phyloP scores from a whole-genome alignment of 2,797 vertebrate species.

The Melanotaenia boesemani region DNA sequence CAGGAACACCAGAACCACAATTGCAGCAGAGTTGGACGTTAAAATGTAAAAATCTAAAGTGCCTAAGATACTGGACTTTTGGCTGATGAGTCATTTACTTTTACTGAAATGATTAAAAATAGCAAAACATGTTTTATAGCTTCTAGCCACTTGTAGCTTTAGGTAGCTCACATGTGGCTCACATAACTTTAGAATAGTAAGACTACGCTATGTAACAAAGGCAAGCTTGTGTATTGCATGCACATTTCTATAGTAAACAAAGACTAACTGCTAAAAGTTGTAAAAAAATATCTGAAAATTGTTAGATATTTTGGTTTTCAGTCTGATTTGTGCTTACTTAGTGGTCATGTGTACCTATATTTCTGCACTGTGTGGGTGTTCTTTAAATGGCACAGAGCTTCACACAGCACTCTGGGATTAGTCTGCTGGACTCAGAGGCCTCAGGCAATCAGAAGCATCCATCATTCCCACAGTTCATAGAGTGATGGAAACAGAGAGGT shows the following conservation, averaged over 20 bases:
- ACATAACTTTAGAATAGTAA: background rate
- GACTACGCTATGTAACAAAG: background rate
- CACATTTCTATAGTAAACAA: background rate
- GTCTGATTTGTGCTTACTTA: conserved; percentile 20
- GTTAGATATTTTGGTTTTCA: conserved; percentile 1
- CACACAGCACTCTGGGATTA: conserved; percentile 46
- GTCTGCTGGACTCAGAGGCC: conserved; percentile 50
- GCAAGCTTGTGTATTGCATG: background rate
- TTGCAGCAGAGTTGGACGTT: no score
- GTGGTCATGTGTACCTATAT: conserved; percentile 26
- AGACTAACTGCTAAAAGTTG: conserved; percentile 9
- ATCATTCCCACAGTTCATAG: conserved; percentile 62
- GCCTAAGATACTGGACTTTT: no score
- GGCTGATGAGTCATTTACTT: no score
- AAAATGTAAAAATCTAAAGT: no score
- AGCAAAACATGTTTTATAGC: no score
- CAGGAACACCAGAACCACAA: no score
- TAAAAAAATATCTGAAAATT: no score
- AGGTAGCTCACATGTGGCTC: background rate
- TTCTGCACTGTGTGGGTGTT: conserved; percentile 61
- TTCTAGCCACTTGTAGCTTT: background rate
- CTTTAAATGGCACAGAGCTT: conserved; percentile 58
- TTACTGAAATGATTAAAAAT: no score
- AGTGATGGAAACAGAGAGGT: conserved; percentile 44
- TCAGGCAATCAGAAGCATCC: conserved; percentile 67